Conservation (phyloP, 2,888 invertebrate genomes). For the Orchesella flavescens region DNA sequence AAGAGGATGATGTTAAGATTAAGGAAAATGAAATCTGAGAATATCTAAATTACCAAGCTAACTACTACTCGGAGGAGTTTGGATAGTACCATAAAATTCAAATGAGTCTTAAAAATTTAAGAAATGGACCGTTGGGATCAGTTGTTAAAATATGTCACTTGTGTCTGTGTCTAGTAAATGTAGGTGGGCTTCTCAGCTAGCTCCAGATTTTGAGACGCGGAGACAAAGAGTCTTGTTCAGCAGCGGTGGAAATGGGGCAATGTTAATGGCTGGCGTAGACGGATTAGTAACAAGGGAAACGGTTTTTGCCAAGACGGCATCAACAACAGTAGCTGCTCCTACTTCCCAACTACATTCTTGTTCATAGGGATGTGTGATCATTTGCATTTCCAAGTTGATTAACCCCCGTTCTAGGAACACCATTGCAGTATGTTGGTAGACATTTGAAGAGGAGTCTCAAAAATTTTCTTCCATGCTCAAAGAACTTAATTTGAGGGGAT, state of each 20-base stretch:
- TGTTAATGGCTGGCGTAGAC: conserved; percentile 9
- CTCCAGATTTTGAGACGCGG: conserved; percentile 4
- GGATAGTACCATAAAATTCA: no score
- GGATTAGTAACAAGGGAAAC: conserved; percentile 27
- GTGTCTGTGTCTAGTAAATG: no score
- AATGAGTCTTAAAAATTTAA: no score
- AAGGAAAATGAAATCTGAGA: no score
- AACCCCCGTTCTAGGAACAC: not conserved
- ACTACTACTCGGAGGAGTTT: no score
- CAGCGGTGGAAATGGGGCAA: conserved; percentile 12
- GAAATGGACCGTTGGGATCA: no score
- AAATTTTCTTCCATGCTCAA: conserved; percentile 31
- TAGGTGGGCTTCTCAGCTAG: conserved; percentile 17
- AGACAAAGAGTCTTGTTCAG: conserved; percentile 13
- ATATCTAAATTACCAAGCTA: no score
- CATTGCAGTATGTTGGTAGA: conserved; percentile 28
- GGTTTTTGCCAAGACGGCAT: conserved; percentile 46
- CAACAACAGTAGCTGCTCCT: conserved; percentile 9
- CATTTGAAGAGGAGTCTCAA: conserved; percentile 3
- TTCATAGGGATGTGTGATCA: not conserved
- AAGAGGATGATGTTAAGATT: no score
- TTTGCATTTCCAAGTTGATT: conserved; percentile 10
- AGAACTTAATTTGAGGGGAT: no score
- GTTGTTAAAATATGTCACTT: no score
- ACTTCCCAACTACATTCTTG: conserved; percentile 21